Evolutionary conservation across 1,140 invertebrate species (phyloP).

Genomic region (Papilio machaon): DNA sequence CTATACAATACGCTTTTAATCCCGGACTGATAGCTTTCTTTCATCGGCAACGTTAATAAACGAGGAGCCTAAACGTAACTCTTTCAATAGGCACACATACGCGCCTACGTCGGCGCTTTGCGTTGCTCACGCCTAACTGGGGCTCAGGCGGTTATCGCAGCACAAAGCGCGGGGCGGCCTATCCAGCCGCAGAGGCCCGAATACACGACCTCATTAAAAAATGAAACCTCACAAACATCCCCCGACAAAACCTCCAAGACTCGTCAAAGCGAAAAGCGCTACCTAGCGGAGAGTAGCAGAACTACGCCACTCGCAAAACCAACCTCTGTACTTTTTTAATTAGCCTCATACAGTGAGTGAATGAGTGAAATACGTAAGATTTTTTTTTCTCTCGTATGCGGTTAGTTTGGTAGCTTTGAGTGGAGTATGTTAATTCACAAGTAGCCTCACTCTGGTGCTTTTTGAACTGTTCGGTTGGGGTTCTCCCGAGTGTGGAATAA

Average conservation of each 20-base stretch:
- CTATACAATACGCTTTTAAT: background rate
- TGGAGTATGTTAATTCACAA: slow-evolving; percentile 79
- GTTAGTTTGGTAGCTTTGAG: slow-evolving; percentile 79
- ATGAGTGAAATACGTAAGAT: slow-evolving; percentile 78
- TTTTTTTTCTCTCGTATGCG: slow-evolving; percentile 74
- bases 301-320: slow-evolving; percentile 76
- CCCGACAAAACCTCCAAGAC: slow-evolving; percentile 64
- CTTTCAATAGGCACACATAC: slow-evolving; percentile 70
- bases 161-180: slow-evolving; percentile 64
- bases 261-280: slow-evolving; percentile 76
- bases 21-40: slow-evolving; percentile 38
- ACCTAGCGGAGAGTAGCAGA: slow-evolving; percentile 76
- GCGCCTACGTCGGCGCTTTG: slow-evolving; percentile 48
- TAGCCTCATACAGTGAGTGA: slow-evolving; percentile 77
- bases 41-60: slow-evolving; percentile 63
- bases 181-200: slow-evolving; percentile 63
- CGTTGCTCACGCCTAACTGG: slow-evolving; percentile 55
- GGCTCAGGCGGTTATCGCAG: slow-evolving; percentile 51
- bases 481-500: slow-evolving; percentile 55
- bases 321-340: slow-evolving; percentile 81
- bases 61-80: slow-evolving; percentile 66
- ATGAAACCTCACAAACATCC: slow-evolving; percentile 72
- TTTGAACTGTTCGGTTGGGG: slow-evolving; percentile 67
- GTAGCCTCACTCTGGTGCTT: slow-evolving; percentile 66
- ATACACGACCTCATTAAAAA: slow-evolving; percentile 80